phyloP scores from a whole-genome alignment of 2,888 invertebrate species.

The Eristalis tenax region DNA sequence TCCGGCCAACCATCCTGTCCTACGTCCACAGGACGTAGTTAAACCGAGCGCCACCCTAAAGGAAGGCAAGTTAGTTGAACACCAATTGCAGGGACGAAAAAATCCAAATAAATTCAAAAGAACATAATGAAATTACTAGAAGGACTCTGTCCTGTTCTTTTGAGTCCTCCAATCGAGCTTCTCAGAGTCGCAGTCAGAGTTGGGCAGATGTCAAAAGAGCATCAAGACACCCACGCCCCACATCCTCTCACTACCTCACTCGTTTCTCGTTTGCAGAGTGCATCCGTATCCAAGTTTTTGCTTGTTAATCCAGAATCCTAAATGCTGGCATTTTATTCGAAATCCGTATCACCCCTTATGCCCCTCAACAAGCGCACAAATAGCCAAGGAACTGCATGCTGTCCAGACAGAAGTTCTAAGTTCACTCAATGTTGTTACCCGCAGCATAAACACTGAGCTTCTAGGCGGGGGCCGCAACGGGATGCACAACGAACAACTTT shows the following conservation, averaged over 20 bases:
- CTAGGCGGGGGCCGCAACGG: background rate
- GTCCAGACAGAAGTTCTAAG: constrained; percentile 20
- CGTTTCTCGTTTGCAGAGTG: background rate
- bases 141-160: constrained; percentile 7
- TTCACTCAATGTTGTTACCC: constrained; percentile 17
- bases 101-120: constrained; percentile 27
- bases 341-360: constrained; percentile 22
- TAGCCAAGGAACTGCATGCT: constrained; percentile 22
- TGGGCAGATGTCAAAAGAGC: constrained; percentile 20
- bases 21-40: background rate
- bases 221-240: background rate
- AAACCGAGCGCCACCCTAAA: background rate
- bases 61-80: background rate
- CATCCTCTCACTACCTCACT: too few species aligned
- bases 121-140: constrained; percentile 44
- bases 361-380: constrained; percentile 11
- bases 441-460: constrained; percentile 12
- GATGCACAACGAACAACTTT: constrained; percentile 6
- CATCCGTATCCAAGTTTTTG: constrained; percentile 42
- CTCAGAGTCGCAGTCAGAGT: constrained; percentile 1
- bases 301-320: constrained; percentile 51
- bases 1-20: background rate
- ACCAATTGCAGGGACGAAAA: background rate
- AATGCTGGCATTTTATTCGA: constrained; percentile 37
- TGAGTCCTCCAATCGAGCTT: background rate